A percentile compares a stretch with the other conserved stretches of the same genome.
Evolutionary conservation across 2,797 vertebrate genomes (phyloP).

Genomic region (Acridotheres tristis): DNA sequence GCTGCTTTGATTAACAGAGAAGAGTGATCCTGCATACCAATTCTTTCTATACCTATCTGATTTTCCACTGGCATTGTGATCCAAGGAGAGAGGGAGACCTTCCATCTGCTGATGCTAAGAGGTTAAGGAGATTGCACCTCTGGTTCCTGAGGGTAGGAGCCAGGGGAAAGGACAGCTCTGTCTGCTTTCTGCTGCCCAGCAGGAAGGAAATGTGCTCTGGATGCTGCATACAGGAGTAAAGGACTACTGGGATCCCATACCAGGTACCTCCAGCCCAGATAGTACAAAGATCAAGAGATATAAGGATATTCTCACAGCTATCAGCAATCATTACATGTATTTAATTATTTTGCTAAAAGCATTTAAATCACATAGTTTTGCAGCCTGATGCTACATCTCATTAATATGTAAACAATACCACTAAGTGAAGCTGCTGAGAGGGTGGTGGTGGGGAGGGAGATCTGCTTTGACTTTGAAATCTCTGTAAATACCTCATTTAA

Average conservation of each 20-base stretch:
- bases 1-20: constrained; percentile 45
- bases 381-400: not conserved
- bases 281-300: not conserved
- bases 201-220: not conserved
- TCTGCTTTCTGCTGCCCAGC: not conserved
- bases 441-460: not conserved
- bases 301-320: not conserved
- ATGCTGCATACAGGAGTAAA: not conserved
- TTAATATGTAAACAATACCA: not conserved
- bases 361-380: not conserved
- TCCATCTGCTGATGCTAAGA: not conserved
- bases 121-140: not conserved
- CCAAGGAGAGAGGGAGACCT: not conserved
- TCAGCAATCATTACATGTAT: not conserved
- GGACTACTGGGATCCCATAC: not conserved
- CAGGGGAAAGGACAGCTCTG: not conserved
- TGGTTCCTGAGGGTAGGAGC: not conserved
- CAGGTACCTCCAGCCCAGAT: not conserved
- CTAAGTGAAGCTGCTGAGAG: not conserved
- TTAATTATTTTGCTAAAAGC: not conserved
- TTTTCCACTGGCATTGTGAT: not conserved
- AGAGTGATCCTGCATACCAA: not conserved
- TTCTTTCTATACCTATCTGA: not conserved
- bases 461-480: not conserved
- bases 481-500: constrained; percentile 24